Base-by-base conservation (phyloP, 2,113 vertebrate species). In the Ageneiosus marmoratus region DNA sequence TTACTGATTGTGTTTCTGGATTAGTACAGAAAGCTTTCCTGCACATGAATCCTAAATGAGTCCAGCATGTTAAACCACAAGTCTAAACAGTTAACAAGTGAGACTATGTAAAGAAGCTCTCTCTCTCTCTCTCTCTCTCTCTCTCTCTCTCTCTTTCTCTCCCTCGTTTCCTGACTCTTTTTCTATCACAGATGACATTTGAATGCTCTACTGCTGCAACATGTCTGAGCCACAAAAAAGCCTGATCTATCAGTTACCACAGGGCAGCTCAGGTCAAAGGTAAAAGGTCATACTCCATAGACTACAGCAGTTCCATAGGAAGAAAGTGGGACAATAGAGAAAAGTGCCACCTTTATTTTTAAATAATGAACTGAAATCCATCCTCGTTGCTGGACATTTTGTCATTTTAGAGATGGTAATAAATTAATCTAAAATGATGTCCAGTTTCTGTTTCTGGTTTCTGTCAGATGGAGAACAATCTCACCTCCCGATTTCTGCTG, bases 91-190 rank as follows among this genome's bases (percentile, higher is more conserved):
- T 5, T 72, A 24, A 46, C 15, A n/a, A n/a, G 37, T 5, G 12
- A 72, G 24, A 37, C 12, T 32, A 4, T 6, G 29, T 5, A 13
- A 29, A 16, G 13, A 29, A 32, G 48, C 11, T 37, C 70, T 50
- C 55, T 62, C 41, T 29, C 41, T 74, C 4, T 51, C 69, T 77
- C 34, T 79, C 46, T 81, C 58, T 56, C 46, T 76, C 86, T 83
- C 84, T 89, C 80, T 90, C 69, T 83, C 80, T 86, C 82, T 46
- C 18, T 53, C 63, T 32, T 10, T 89, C 83, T 83, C 83, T 84
- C 74, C 63, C 12, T 9, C 84, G 11, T 50, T 50, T 65, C 44
- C 60, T 65, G 67, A 56, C 62, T 88, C 83, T 90, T 89, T 84
- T 85, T 44, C 41, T 46, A 34, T 56, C 48, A 34, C 73, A 53